Base-by-base conservation (phyloP, 2,888 invertebrate genomes). In the Stenodema calcarata region DNA sequence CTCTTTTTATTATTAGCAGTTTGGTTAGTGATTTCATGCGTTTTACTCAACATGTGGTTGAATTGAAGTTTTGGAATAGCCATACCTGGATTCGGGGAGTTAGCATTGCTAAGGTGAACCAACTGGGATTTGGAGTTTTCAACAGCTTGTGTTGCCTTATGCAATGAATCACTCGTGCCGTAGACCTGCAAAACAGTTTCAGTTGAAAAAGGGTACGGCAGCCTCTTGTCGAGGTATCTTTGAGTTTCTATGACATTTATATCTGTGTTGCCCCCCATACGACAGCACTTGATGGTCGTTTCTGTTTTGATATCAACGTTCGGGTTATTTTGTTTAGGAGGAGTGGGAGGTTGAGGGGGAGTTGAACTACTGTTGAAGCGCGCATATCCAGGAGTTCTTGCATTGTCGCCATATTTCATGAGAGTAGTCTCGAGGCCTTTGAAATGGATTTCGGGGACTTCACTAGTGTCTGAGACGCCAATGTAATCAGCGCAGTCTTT, bases 191-290 rank as follows among this genome's bases (percentile, higher is more conserved):
- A 87, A 54, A 84, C 75, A 54, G 88, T 84, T 84, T 88, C 87
- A n/a, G 87, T 88, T 7, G 78, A 83, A 87, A 88, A 88, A 18
- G 88, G 87, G 16, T 87, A 70, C 3, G 88, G 87, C 14, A 88
- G 35, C 42, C 88, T 50, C 30, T 84, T 86, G 82, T 88, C 88
- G 11, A 83, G 70, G 42, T 75, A 87, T 42, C 70, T 86, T 75
- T 88, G 86, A 14, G 50, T 73, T 84, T 88, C 88, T n/a, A 62
- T 42, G 54, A 88, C 78, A 12, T 83, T 79, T 42, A 88, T 87
- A 23, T 88, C 75, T 14, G 82, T 82, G 6, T 82, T 62, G 23
- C 30, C 28, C 9, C 70, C 82, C 12, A 70, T 18, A 18, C 75
- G 75, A 30, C 44, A 78, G 69, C 79, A 44, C 28, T 69, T 83